These are phyloP conservation scores for Acipenser transmontanus DNA, from an alignment of 2,797 vertebrate species.

Conservation along the genomic window DNA sequence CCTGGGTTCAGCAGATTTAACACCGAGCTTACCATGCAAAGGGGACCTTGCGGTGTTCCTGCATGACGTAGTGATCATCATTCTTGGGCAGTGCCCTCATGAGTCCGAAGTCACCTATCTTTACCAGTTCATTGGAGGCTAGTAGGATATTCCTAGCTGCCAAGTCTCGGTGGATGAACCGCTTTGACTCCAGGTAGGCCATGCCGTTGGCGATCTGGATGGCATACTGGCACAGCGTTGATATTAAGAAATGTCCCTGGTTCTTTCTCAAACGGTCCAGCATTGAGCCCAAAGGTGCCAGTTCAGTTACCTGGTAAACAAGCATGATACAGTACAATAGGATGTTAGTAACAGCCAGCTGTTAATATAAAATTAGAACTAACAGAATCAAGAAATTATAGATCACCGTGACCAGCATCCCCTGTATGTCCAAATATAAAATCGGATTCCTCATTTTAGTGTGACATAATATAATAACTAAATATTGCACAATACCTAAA, in stretches of 20 bases:
- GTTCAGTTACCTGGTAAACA: conserved; percentile 79
- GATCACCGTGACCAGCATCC: too few relatives aligned
- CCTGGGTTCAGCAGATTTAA: background rate
- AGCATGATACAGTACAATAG: too few relatives aligned
- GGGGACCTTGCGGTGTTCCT: conserved; percentile 96
- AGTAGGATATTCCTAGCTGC: conserved; percentile 92
- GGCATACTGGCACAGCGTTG: conserved; percentile 88
- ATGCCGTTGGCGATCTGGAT: conserved; percentile 92
- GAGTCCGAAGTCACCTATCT: conserved; percentile 94
- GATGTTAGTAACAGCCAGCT: too few relatives aligned
- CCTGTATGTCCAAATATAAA: too few relatives aligned
- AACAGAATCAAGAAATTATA: too few relatives aligned
- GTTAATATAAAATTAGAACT: background rate
- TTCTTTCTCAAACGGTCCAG: conserved; percentile 85
- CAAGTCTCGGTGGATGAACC: conserved; percentile 92
- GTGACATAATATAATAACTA: too few relatives aligned
- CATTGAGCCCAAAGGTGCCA: conserved; percentile 89
- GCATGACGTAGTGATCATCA: conserved; percentile 94
- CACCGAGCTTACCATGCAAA: conserved; percentile 84
- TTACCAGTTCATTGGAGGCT: conserved; percentile 81
- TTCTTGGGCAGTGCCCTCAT: conserved; percentile 94
- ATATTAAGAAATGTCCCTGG: conserved; percentile 83
- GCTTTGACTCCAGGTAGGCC: conserved; percentile 91
- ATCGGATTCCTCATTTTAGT: too few relatives aligned
- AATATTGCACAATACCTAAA: too few relatives aligned